Evolutionary conservation across 2,888 invertebrate species (phyloP).

Genomic region (Sepioteuthis lessoniana): DNA sequence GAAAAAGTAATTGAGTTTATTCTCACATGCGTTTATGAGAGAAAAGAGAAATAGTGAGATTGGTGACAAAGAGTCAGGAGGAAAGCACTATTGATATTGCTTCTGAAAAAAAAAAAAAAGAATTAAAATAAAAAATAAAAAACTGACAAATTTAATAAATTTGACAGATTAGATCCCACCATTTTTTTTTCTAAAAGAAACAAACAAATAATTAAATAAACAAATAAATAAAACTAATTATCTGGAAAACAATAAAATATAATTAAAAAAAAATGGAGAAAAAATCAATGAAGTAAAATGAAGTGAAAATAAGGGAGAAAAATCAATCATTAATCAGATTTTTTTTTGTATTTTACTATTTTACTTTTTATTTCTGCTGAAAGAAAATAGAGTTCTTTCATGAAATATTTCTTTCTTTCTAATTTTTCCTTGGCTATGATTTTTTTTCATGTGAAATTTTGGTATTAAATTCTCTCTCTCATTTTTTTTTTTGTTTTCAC

Average conservation of each 20-base stretch:
- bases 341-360: too few species aligned
- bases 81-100: background rate
- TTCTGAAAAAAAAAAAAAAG: background rate
- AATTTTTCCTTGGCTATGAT: too few species aligned
- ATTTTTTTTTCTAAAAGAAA: background rate
- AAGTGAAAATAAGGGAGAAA: background rate
- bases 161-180: background rate
- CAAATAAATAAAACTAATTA: background rate
- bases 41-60: background rate
- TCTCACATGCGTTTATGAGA: background rate
- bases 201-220: background rate
- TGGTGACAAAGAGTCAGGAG: background rate
- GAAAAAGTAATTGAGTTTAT: constrained; percentile 10
- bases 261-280: background rate
- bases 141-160: constrained; percentile 12
- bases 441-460: too few species aligned
- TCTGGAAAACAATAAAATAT: background rate
- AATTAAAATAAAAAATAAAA: background rate
- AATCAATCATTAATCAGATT: too few species aligned
- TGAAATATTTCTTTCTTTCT: too few species aligned
- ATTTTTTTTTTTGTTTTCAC: too few species aligned
- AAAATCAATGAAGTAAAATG: background rate
- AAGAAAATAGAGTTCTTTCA: too few species aligned
- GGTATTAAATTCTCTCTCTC: too few species aligned
- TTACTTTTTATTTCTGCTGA: too few species aligned